Base-by-base conservation (phyloP, 1,140 invertebrate genomes). In the Theocolax elegans region DNA sequence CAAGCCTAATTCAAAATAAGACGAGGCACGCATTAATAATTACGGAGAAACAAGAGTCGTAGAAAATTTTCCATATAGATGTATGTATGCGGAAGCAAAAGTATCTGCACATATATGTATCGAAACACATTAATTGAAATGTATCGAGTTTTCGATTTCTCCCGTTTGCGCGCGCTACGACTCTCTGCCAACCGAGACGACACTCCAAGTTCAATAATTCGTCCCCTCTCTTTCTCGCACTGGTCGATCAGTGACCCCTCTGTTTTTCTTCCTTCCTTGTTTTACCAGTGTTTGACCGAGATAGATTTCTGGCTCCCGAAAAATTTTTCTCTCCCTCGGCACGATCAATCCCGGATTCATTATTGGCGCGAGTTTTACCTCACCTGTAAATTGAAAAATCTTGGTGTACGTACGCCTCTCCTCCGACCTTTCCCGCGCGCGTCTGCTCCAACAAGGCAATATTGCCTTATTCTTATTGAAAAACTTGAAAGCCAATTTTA, bases 391-490 rank as follows among this genome's bases (percentile, higher is more conserved):
- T 60, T 51, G 56, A 68, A 68, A 67, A 67, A 67, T 58, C 25
- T 21, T 31, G 2, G 51, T 6, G 51, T 54, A 31, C 15, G 27
- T 54, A 35, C 4, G 31, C n/a, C n/a, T n/a, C n/a, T n/a, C n/a
- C n/a, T n/a, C n/a, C n/a, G n/a, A n/a, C n/a, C n/a, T n/a, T n/a
- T n/a, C n/a, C n/a, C n/a, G n/a, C n/a, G n/a, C n/a, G n/a, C n/a
- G n/a, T n/a, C n/a, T n/a, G n/a, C n/a, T n/a, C n/a, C 40, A 46
- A 58, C 53, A 58, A 35, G 40, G 29, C 48, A 40, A 69, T 67
- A 60, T 63, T 63, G 67, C 25, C 51, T 63, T 63, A 70, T 70
- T 70, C 48, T 70, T 70, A 70, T 70, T 70, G 67, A 70, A 70
- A 70, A 70, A 70, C 48, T 63, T 63, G 59, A 25, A 19, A 58